phyloP scores from a whole-genome alignment of 2,888 invertebrate species.

The Rotaria socialis region DNA sequence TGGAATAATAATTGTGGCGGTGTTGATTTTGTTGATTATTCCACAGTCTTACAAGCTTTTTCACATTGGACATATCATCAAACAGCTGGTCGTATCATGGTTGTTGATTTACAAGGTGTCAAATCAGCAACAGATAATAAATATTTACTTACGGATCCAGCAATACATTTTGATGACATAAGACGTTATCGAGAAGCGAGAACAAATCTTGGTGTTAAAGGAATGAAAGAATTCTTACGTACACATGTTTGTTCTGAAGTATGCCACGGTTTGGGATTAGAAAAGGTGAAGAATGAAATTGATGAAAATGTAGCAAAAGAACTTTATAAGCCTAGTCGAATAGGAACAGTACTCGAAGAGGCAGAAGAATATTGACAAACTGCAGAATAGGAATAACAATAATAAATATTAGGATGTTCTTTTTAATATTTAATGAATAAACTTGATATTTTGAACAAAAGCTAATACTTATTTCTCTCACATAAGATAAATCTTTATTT shows the following conservation, averaged over 20 bases:
- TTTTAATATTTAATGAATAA: no score
- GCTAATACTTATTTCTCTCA: no score
- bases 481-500: no score
- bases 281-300: neutral
- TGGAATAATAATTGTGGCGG: neutral
- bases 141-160: slow-evolving; percentile 34
- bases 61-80: slow-evolving; percentile 34
- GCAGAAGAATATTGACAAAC: no score
- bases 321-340: neutral
- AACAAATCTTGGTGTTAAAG: slow-evolving; percentile 8
- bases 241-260: neutral
- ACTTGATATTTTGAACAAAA: no score
- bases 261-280: neutral
- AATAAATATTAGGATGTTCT: no score
- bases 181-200: slow-evolving; percentile 4
- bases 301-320: neutral
- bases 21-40: neutral
- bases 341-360: no score
- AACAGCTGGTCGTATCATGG: neutral
- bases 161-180: slow-evolving; percentile 1
- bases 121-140: neutral
- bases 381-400: no score
- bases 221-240: slow-evolving; percentile 14
- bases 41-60: neutral
- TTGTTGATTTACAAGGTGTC: slow-evolving; percentile 35